Conservation (phyloP, 2,113 vertebrate species). For the Megaleporinus macrocephalus region DNA sequence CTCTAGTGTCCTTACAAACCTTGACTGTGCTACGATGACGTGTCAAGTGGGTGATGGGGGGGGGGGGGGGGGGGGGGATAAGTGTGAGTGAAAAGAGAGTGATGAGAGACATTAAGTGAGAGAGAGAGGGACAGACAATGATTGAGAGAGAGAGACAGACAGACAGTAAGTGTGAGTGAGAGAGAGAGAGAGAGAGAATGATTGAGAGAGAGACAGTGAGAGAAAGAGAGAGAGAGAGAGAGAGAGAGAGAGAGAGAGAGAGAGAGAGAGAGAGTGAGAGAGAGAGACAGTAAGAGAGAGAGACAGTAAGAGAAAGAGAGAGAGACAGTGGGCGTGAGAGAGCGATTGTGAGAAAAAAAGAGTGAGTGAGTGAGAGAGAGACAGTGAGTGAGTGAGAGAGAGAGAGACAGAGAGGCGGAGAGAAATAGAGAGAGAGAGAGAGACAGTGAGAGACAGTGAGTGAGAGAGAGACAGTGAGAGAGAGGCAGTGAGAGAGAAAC, state of each 20-base stretch:
- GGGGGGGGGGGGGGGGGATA: not conserved
- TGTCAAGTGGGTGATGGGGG: not conserved
- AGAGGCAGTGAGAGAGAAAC: no score
- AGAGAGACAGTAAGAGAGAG: not conserved
- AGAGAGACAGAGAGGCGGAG: conserved; percentile 27
- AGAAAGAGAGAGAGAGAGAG: no score
- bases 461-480: no score
- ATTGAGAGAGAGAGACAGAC: no score
- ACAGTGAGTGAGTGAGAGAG: conserved; percentile 49
- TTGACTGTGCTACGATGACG: not conserved
- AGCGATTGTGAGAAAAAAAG: not conserved
- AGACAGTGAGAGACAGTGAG: no score
- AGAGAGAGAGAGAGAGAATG: no score
- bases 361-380: not conserved
- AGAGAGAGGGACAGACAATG: conserved; percentile 48
- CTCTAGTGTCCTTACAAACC: not conserved
- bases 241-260: no score
- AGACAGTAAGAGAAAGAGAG: not conserved
- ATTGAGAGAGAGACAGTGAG: no score
- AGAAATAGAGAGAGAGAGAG: no score
- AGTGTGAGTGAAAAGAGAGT: not conserved
- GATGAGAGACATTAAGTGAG: conserved; percentile 24
- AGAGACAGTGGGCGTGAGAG: not conserved
- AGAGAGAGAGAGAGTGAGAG: no score
- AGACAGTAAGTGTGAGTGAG: no score